Percentiles rank a stretch among this genome's conserved stretches.
Evolutionary conservation across 2,797 vertebrate species (phyloP).

Genomic region (Oceanodroma leucorhoa): DNA sequence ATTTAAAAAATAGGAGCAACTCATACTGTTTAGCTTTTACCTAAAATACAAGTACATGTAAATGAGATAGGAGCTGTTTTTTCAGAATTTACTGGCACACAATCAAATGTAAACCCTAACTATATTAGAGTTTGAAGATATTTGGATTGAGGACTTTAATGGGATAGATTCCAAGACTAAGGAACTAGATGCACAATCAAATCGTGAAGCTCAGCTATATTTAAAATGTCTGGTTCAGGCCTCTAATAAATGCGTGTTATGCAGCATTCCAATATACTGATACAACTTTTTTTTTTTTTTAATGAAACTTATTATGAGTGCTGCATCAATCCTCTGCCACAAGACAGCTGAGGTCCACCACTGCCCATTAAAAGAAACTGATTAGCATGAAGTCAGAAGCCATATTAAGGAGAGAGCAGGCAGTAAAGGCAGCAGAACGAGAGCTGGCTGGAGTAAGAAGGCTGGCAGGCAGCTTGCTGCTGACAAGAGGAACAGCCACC

Average conservation of each 20-base stretch:
- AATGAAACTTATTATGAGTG: background rate
- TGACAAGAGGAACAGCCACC: background rate
- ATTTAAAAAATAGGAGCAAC: background rate
- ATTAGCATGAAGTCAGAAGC: background rate
- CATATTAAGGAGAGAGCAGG: background rate
- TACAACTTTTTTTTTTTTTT: background rate
- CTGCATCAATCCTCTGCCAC: background rate
- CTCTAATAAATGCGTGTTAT: background rate
- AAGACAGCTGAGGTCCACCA: background rate
- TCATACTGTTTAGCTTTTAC: background rate
- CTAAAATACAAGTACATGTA: background rate
- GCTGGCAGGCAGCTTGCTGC: background rate
- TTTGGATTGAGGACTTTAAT: background rate
- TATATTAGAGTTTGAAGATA: background rate
- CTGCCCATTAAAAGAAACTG: background rate
- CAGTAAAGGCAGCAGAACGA: background rate
- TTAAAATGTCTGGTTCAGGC: background rate
- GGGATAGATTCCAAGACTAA: background rate
- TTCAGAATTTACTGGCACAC: background rate
- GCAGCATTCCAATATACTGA: background rate
- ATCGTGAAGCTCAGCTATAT: background rate
- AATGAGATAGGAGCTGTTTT: background rate
- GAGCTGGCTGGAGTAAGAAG: background rate
- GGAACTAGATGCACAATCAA: background rate
- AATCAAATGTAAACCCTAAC: background rate